These are phyloP conservation scores for Heliconius cydno DNA, from an alignment of 2,888 invertebrate genomes.

Conservation along the genomic window DNA sequence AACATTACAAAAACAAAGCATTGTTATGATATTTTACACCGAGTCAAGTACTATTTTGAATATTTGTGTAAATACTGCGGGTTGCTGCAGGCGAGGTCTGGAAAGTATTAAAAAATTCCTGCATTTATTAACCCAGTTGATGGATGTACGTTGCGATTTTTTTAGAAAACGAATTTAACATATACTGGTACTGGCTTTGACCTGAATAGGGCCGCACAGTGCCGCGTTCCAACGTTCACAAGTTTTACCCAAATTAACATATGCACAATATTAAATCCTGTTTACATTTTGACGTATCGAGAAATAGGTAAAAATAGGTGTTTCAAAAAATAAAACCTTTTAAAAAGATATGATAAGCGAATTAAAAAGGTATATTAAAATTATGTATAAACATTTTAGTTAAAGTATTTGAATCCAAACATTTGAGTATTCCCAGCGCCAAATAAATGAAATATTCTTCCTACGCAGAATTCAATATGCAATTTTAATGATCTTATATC, in stretches of 20 bases:
- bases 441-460: too few relatives aligned
- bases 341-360: too few relatives aligned
- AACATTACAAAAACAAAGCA: neutral
- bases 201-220: conserved; percentile 36
- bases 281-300: neutral
- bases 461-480: too few relatives aligned
- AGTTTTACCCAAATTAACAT: conserved; percentile 49
- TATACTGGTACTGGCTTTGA: conserved; percentile 38
- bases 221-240: conserved; percentile 37
- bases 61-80: conserved; percentile 26
- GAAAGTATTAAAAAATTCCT: conserved; percentile 33
- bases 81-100: conserved; percentile 28
- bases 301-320: too few relatives aligned
- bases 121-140: conserved; percentile 34
- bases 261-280: conserved; percentile 46
- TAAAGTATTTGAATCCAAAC: too few relatives aligned
- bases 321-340: too few relatives aligned
- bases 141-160: conserved; percentile 33
- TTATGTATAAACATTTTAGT: too few relatives aligned
- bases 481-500: too few relatives aligned
- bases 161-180: conserved; percentile 33
- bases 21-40: conserved; percentile 18
- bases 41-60: conserved; percentile 11
- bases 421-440: too few relatives aligned
- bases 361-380: too few relatives aligned